Evolutionary conservation across 2,113 vertebrate species (phyloP).

Genomic region (Microtus montanus): DNA sequence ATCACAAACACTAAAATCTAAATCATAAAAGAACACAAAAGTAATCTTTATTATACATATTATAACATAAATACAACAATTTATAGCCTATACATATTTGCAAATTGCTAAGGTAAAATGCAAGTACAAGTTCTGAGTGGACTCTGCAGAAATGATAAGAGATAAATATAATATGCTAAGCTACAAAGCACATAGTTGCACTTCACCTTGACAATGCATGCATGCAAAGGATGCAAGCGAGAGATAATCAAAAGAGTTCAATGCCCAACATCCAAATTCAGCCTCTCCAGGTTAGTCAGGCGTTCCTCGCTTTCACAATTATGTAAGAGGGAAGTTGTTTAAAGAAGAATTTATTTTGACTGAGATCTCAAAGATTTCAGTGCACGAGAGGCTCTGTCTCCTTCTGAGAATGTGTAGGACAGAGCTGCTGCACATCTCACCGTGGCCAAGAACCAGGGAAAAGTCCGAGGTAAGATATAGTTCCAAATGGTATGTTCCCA

Average conservation of each 20-base stretch:
- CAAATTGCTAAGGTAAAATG: background rate
- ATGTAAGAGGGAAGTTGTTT: background rate
- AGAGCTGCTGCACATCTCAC: background rate
- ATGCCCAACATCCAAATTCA: slow-evolving; percentile 9
- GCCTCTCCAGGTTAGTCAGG: background rate
- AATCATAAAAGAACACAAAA: slow-evolving; percentile 38
- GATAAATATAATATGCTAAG: slow-evolving; percentile 15
- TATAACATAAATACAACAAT: background rate
- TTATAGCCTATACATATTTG: background rate
- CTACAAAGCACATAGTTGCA: background rate
- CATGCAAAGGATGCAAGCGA: background rate
- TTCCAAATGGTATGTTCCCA: background rate
- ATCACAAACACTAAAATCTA: slow-evolving; percentile 31
- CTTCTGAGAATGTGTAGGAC: background rate
- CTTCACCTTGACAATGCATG: slow-evolving; percentile 1
- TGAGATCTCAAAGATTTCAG: background rate
- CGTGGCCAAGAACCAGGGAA: background rate
- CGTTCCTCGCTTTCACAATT: background rate
- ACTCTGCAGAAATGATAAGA: background rate
- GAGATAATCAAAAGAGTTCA: background rate
- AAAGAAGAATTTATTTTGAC: background rate
- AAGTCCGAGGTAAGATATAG: background rate
- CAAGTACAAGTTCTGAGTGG: background rate
- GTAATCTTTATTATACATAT: background rate
- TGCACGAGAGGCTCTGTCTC: background rate